Percentiles rank a stretch among this genome's conserved stretches.
Conservation (phyloP, 2,797 vertebrate genomes). For the Sylvilagus floridanus region DNA sequence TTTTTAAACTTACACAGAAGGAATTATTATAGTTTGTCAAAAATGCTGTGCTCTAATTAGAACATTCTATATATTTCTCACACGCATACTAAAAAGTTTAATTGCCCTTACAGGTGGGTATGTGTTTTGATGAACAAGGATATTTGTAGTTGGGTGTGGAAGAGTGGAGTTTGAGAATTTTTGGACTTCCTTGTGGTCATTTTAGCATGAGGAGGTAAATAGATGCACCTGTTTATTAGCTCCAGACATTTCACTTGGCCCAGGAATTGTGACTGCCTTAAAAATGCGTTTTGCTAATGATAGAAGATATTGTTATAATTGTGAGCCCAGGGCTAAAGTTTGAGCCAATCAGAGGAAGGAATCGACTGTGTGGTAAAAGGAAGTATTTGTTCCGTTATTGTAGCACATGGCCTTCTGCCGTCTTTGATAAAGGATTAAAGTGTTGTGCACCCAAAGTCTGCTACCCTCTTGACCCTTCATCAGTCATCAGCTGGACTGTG, state of each 20-base stretch:
- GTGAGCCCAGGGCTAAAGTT: constrained; percentile 75
- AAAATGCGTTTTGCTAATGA: constrained; percentile 60
- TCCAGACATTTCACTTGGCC: constrained; percentile 64
- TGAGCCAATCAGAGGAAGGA: constrained; percentile 87
- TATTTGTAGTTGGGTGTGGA: not conserved
- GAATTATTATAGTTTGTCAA: not conserved
- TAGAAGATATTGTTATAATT: constrained; percentile 65
- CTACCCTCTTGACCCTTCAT: constrained; percentile 88
- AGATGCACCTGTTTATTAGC: constrained; percentile 59
- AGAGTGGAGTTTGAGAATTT: constrained; percentile 52
- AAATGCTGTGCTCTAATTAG: not conserved
- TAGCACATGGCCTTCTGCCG: constrained; percentile 88
- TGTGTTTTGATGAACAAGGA: not conserved
- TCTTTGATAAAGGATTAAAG: constrained; percentile 87
- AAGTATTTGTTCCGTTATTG: constrained; percentile 88
- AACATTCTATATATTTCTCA: not conserved
- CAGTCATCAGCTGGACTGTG: constrained; percentile 84
- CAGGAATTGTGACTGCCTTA: constrained; percentile 65
- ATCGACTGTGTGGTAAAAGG: constrained; percentile 86
- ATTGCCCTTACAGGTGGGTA: not conserved
- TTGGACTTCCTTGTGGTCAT: constrained; percentile 52
- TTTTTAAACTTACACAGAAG: not conserved
- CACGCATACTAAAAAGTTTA: not conserved
- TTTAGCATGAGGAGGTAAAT: constrained; percentile 54
- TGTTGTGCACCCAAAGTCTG: constrained; percentile 89